These are phyloP conservation scores for Zaprionus africanus DNA, from an alignment of 1,140 invertebrate genomes.

Conservation along the genomic window DNA sequence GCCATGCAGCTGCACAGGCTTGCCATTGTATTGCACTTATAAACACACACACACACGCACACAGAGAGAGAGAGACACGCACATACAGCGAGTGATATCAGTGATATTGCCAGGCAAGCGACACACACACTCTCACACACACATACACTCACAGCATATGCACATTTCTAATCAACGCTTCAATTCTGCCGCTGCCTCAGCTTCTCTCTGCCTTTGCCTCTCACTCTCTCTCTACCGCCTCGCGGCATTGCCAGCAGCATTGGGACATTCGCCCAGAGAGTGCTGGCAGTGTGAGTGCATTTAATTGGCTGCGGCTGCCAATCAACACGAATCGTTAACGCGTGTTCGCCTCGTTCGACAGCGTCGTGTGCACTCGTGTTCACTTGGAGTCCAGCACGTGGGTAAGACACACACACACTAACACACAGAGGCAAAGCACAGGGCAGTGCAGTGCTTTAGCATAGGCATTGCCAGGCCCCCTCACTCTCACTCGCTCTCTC, in stretches of 20 bases:
- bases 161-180: conserved; percentile 6
- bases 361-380: not conserved
- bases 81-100: not conserved
- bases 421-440: not conserved
- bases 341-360: conserved; percentile 13
- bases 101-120: not conserved
- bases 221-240: not conserved
- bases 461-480: not conserved
- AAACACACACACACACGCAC: not conserved
- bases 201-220: not conserved
- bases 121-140: not conserved
- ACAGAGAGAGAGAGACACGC: not conserved
- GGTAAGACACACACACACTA: not conserved
- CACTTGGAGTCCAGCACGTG: conserved; percentile 4
- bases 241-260: not conserved
- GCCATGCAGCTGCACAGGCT: not conserved
- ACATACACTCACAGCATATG: not conserved
- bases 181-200: not conserved
- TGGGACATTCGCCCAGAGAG: conserved; percentile 6
- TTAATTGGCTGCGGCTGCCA: conserved; percentile 63
- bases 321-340: conserved; percentile 45
- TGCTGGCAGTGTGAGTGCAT: conserved; percentile 22
- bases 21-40: not conserved
- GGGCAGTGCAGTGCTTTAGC: not conserved
- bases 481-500: not conserved